Percentiles rank a stretch among this genome's conserved stretches.
Evolutionary conservation across 2,113 vertebrate species (phyloP).

Genomic region (Ctenomys sociabilis): DNA sequence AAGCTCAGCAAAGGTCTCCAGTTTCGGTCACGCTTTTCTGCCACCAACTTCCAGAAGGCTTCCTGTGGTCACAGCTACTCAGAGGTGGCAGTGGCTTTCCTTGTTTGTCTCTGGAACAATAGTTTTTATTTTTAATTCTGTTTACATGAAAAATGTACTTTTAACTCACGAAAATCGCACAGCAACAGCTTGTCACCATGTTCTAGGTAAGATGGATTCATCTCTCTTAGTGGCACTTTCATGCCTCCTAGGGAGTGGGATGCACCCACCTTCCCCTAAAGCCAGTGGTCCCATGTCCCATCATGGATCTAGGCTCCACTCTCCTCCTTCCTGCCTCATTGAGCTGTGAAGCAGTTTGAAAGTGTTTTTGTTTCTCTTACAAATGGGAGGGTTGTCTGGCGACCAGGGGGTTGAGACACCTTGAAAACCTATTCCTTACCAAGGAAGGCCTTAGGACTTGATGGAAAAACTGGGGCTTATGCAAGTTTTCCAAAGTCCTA

Average conservation of each 20-base stretch:
- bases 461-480: background rate
- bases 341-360: background rate
- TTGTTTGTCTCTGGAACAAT: background rate
- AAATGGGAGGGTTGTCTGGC: background rate
- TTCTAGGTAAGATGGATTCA: background rate
- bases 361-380: background rate
- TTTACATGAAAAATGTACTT: constrained; percentile 9
- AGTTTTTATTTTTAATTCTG: constrained; percentile 44
- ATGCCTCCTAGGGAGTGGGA: background rate
- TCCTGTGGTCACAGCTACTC: background rate
- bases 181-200: background rate
- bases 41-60: background rate
- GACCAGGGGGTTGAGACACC: background rate
- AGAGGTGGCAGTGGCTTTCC: background rate
- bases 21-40: no score
- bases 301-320: background rate
- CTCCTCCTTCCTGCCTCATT: background rate
- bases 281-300: background rate
- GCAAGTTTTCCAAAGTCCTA: background rate
- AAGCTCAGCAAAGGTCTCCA: background rate
- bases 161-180: background rate
- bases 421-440: background rate
- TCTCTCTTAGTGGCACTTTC: background rate
- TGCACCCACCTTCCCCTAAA: background rate
- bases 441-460: background rate